Base-by-base conservation (phyloP, 2,888 invertebrate genomes). In the Mesorhabditis spiculigera region DNA sequence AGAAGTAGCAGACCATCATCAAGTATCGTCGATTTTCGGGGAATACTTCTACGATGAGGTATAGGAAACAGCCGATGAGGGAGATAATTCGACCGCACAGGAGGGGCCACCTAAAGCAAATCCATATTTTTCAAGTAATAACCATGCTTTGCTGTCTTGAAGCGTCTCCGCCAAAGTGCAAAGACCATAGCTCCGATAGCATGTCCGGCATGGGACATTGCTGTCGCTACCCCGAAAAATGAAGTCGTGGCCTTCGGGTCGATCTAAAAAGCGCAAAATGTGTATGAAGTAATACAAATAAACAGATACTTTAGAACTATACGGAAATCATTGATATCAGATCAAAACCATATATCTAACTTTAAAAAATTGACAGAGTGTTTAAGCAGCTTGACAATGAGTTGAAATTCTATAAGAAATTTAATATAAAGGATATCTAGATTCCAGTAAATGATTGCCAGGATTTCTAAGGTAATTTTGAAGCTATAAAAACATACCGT, bases 171-270 rank as follows among this genome's bases (percentile, higher is more conserved):
- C 78, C 77, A 78, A 41, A 73, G 69, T 6, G 78, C 75, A 67
- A 80, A 80, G 50, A 77, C 69, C 4, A 80, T 66, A 4, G 78
- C 75, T 43, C 76, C 77, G 4, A 80, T 43, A 6, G 79, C 79
- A 69, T 79, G 79, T 6, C 71, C 77, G 63, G 68, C 69, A 67
- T 77, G 76, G n/a, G 76, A 75, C 10, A 75, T 70, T 5, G 80
- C 78, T 16, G 75, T 73, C 44, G 75, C 77, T 10, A 74, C 66
- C 6, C 77, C 80, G 66, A 80, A 80, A 69, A 80, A 80, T 63
- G 72, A 72, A 3, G 77, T 72, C 8, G 75, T 75, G 8, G 79
- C 75, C 28, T 72, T 65, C 3, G 65, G 66, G 67, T 79, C 79
- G 41, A 79, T 75, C 79, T 79, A 66, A 63, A 68, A 68, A 41